These are phyloP conservation scores for Myotis pilosus DNA, from an alignment of 2,797 vertebrate species.

Conservation along the genomic window DNA sequence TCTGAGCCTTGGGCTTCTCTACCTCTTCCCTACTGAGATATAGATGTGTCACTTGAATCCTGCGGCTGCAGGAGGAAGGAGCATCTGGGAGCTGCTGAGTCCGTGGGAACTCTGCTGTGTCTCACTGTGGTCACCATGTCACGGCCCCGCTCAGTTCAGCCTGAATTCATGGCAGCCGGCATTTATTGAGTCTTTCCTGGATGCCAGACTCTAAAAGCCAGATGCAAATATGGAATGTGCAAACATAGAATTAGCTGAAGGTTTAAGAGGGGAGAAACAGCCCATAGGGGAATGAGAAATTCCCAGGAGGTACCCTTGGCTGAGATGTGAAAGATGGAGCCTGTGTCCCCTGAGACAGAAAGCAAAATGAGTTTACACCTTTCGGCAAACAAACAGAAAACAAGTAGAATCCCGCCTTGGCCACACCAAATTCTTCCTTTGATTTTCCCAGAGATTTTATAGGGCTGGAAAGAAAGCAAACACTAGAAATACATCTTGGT, in stretches of 20 bases:
- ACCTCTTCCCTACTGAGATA: neutral
- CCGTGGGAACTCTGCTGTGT: neutral
- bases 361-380: neutral
- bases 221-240: neutral
- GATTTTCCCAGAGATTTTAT: neutral
- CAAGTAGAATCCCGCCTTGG: neutral
- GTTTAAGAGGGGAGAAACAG: neutral
- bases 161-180: neutral
- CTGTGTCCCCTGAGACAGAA: neutral
- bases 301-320: neutral
- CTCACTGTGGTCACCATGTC: neutral
- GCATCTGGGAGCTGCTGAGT: neutral
- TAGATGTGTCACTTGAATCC: neutral
- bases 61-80: neutral
- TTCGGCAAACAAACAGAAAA: neutral
- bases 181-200: neutral
- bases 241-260: neutral
- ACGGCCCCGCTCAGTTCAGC: neutral
- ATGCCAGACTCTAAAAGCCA: neutral
- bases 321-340: neutral
- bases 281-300: neutral
- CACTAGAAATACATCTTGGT: neutral
- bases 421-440: neutral
- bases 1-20: neutral
- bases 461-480: neutral